Evolutionary conservation across 2,888 invertebrate genomes (phyloP).

Genomic region (Mythimna ferrago): DNA sequence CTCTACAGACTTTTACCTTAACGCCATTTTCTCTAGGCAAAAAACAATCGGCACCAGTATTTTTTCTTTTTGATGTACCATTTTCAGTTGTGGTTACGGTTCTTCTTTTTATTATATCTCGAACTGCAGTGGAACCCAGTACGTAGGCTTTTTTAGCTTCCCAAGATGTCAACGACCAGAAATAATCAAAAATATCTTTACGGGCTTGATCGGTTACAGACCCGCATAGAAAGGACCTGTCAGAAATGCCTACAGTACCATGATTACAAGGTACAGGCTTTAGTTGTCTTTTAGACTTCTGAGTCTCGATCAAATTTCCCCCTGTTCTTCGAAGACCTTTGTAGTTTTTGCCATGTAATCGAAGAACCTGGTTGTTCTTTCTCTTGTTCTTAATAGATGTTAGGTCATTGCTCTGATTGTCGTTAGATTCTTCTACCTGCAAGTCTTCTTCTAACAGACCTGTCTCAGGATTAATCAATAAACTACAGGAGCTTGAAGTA

Average conservation of each 20-base stretch:
- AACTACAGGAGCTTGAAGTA: no score
- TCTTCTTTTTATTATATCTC: slow-evolving; percentile 19
- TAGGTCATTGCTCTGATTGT: slow-evolving; percentile 12
- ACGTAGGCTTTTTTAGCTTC: slow-evolving; percentile 24
- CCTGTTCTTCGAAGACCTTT: slow-evolving; percentile 5
- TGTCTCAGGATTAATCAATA: no score
- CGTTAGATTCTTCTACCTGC: slow-evolving; percentile 8
- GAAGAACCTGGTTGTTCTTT: slow-evolving; percentile 10
- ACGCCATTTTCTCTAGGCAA: no score
- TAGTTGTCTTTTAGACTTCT: no score
- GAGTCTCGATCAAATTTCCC: background rate
- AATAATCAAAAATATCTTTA: no score
- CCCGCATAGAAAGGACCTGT: no score
- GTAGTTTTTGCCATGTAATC: background rate
- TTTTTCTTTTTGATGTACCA: slow-evolving; percentile 13
- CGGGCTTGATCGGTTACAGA: no score
- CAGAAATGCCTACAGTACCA: no score
- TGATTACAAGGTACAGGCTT: no score
- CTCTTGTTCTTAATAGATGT: slow-evolving; percentile 15
- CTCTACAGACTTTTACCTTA: no score
- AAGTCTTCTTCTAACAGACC: slow-evolving; percentile 5
- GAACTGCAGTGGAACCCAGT: slow-evolving; percentile 3
- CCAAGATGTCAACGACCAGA: slow-evolving; percentile 21
- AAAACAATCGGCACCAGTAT: no score
- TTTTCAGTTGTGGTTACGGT: slow-evolving; percentile 9